Conservation (phyloP, 2,797 vertebrate genomes). For the Rhincodon typus region DNA sequence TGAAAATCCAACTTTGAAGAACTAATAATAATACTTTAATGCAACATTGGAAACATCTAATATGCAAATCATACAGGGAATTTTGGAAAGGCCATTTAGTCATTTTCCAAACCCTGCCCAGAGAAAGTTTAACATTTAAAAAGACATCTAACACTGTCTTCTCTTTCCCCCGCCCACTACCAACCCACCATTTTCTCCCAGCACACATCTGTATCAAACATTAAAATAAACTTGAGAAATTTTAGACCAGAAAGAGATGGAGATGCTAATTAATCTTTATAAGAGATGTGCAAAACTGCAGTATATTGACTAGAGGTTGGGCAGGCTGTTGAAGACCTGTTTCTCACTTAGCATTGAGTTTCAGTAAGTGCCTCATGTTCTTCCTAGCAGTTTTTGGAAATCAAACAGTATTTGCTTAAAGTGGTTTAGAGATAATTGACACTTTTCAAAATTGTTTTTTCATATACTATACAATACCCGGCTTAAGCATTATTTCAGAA, state of each 20-base stretch:
- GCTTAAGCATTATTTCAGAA: not conserved
- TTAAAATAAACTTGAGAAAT: not conserved
- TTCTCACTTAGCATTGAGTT: not conserved
- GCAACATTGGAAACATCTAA: not conserved
- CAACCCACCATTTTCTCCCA: too few species aligned
- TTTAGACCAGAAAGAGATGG: not conserved
- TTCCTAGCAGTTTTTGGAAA: too few species aligned
- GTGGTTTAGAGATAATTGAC: not conserved
- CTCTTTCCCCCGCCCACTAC: not conserved
- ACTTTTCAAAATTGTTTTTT: not conserved
- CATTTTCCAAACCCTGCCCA: not conserved
- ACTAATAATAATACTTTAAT: not conserved
- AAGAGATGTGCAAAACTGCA: not conserved
- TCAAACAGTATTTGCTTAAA: too few species aligned
- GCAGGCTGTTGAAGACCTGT: not conserved
- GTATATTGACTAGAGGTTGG: not conserved
- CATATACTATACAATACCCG: not conserved
- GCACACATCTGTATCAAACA: not conserved
- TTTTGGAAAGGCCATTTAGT: not conserved
- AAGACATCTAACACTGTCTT: not conserved
- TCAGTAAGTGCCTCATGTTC: not conserved
- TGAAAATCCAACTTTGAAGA: not conserved
- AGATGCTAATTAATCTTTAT: not conserved
- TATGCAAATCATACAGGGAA: not conserved
- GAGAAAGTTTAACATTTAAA: not conserved